Evolutionary conservation across 2,888 invertebrate species (phyloP), one percentile per base, ranked within the genome.

Genomic region (Caenorhabditis becei): DNA sequence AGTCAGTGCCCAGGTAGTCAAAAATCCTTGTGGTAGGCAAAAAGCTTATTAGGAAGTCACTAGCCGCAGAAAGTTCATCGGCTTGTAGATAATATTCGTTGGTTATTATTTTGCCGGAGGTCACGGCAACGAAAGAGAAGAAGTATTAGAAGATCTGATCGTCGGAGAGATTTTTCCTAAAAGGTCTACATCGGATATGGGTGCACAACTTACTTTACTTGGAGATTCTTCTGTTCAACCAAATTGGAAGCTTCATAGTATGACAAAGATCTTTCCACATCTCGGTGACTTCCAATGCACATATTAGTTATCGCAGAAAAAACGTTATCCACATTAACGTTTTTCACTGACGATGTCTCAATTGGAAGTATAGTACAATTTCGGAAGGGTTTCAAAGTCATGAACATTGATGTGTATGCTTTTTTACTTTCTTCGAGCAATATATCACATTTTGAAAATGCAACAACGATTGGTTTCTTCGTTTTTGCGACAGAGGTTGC

Each of bases 361-460:
- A 98, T 94, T 41, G 84, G 72, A n/a, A 81, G 72, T 24, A 82
- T 56, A 66, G 71, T 24, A 37, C 80, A 44, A 56, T 82, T 78
- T 91, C 96, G 96, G 92, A 96, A 96, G 92, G 97, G 97, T 92
- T 97, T 97, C 67, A 96, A 94, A 91, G 94, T 94, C 8, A n/a
- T 1, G 35, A 96, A 94, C 83, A 98, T 93, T 88, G 95, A 94
- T 91, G 97, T 96, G 0, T 96, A 96, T 92, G 97, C 97, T 66
- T 95, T 93, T 0, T 96, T 94, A 83, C 95, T 82, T 11, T 78
- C 78, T 14, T 82, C 83, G 18, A 89, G 87, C 11, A 89, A 77
- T 91, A 96, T 96, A 91, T 98, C 98, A 92, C 96, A 96, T 93
- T 98, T 98, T 0, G 97, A 96, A 18, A 97, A 97, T 1, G 96